Percentiles rank a stretch among this genome's conserved stretches.
phyloP scores from a whole-genome alignment of 1,140 invertebrate genomes.

The Polypedilum vanderplanki region DNA sequence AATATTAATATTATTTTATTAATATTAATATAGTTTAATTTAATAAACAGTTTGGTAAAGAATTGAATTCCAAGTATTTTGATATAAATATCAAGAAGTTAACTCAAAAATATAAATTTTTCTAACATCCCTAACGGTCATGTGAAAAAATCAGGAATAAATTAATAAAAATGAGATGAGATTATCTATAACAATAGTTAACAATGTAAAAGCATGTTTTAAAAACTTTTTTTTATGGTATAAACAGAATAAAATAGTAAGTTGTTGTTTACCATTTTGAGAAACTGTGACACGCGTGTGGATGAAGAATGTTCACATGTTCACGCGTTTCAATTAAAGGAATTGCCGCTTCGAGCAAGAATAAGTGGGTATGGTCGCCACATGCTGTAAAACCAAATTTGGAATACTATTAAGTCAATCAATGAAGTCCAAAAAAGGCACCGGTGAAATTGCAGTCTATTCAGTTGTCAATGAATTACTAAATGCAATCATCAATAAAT shows the following conservation, averaged over 20 bases:
- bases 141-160: no score
- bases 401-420: not conserved
- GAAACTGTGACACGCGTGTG: slow-evolving; percentile 6
- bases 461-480: not conserved
- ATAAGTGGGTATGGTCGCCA: not conserved
- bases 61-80: no score
- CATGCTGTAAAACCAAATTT: not conserved
- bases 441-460: not conserved
- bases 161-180: no score
- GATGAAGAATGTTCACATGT: not conserved
- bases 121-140: no score
- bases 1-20: no score
- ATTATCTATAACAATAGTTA: no score
- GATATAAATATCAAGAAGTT: no score
- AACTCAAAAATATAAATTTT: no score
- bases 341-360: slow-evolving; percentile 4
- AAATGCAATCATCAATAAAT: not conserved
- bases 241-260: not conserved
- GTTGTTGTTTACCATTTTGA: slow-evolving; percentile 5
- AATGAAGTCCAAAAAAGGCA: not conserved
- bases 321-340: slow-evolving; percentile 14
- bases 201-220: no score
- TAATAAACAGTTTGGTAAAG: no score
- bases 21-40: no score
- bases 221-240: not conserved